These are phyloP conservation scores for Lithophane leautieri DNA, from an alignment of 2,888 invertebrate species.

Conservation along the genomic window DNA sequence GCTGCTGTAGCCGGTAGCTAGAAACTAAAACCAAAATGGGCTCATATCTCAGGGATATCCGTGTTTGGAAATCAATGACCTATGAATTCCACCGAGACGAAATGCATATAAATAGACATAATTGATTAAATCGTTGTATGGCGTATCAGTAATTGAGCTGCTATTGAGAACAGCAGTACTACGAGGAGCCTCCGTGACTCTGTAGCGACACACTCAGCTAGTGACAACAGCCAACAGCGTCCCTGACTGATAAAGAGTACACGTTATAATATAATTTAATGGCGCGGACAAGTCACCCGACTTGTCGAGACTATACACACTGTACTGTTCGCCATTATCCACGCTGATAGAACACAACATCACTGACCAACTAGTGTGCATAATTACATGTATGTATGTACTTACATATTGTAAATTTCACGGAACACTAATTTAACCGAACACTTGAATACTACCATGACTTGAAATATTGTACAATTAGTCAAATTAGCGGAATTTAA, in stretches of 20 bases:
- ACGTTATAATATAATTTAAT: background rate
- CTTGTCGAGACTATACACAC: background rate
- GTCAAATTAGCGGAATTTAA: constrained; percentile 23
- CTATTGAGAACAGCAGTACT: background rate
- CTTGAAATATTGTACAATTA: constrained; percentile 18
- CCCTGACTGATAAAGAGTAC: background rate
- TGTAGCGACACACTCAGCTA: background rate
- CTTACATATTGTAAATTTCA: constrained; percentile 2
- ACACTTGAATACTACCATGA: constrained; percentile 26
- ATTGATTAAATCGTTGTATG: constrained; percentile 4
- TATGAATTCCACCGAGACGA: background rate
- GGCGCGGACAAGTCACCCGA: background rate
- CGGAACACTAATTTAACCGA: constrained; percentile 4
- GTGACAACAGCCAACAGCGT: background rate
- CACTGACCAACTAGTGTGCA: background rate
- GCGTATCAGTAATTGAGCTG: constrained; percentile 2
- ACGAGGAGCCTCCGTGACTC: background rate
- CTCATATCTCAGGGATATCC: background rate
- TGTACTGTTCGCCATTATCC: constrained; percentile 6
- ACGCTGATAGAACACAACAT: constrained; percentile 18
- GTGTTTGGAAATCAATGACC: background rate
- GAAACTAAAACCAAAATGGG: background rate
- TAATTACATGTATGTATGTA: background rate
- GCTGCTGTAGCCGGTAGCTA: background rate
- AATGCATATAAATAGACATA: background rate